Evolutionary conservation across 2,888 invertebrate genomes (phyloP).

Genomic region (Myopa tessellatipennis): DNA sequence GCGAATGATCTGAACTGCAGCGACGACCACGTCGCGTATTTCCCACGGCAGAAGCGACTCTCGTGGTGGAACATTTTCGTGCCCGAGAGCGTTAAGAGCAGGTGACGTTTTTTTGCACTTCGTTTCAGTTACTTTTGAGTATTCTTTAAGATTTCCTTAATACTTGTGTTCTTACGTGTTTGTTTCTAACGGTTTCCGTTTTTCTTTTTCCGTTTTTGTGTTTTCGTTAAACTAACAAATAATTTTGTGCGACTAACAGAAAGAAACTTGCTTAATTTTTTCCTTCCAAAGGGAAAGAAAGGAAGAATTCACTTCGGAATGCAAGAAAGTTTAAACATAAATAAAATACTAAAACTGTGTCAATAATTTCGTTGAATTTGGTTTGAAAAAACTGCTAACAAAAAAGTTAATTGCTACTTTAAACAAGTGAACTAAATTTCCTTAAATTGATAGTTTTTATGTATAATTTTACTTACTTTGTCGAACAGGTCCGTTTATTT

Average conservation of each 20-base stretch:
- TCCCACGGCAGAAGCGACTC: conserved; percentile 75
- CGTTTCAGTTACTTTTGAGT: not conserved
- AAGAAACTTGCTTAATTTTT: not conserved
- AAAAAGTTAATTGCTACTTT: not conserved
- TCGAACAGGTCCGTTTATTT: not conserved
- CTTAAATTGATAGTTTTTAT: not conserved
- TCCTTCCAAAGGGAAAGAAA: not conserved
- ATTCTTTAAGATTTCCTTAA: not conserved
- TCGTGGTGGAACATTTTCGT: conserved; percentile 93
- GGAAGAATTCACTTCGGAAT: conserved; percentile 2
- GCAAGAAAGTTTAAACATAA: not conserved
- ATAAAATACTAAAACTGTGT: not conserved
- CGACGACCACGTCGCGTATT: conserved; percentile 59
- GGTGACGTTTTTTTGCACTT: conserved; percentile 67
- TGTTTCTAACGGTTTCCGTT: conserved; percentile 21
- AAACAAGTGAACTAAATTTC: not conserved
- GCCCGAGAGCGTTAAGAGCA: conserved; percentile 78
- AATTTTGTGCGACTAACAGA: conserved; percentile 20
- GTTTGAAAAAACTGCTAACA: not conserved
- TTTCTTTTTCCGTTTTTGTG: conserved; percentile 46
- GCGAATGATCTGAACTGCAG: conserved; percentile 54
- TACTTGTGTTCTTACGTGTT: not conserved
- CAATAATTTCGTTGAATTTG: not conserved
- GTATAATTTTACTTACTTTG: not conserved
- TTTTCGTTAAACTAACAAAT: conserved; percentile 37